Conservation (phyloP, 2,888 invertebrate genomes). For the Tenodera sinensis region DNA sequence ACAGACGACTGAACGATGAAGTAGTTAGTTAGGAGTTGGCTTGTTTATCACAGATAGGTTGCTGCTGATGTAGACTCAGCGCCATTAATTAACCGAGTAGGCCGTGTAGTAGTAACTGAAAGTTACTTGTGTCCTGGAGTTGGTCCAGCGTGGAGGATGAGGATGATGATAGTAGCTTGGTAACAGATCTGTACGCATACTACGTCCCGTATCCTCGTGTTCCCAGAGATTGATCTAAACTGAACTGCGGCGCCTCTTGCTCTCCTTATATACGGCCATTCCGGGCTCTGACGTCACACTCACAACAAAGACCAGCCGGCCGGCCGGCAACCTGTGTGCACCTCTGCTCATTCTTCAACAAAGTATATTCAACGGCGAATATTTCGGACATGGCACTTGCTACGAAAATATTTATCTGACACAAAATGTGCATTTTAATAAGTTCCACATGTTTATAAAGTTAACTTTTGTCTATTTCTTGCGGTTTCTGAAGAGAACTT, state of each 20-base stretch:
- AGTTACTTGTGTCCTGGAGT: constrained; percentile 22
- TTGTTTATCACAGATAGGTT: constrained; percentile 4
- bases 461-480: too few relatives aligned
- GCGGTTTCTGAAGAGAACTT: too few relatives aligned
- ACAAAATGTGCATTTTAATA: too few relatives aligned
- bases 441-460: too few relatives aligned
- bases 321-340: too few relatives aligned
- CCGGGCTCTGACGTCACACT: constrained; percentile 2
- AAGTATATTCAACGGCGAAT: too few relatives aligned
- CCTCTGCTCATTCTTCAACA: too few relatives aligned
- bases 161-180: too few relatives aligned
- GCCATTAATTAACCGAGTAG: constrained; percentile 15
- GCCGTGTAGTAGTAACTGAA: constrained; percentile 25
- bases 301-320: background rate
- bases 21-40: background rate
- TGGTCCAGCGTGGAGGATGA: constrained; percentile 20
- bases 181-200: constrained; percentile 6
- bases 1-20: background rate
- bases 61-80: background rate
- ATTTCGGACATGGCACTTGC: too few relatives aligned
- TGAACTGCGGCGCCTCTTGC: background rate
- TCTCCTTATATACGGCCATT: background rate
- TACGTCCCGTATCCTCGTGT: background rate
- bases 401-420: too few relatives aligned
- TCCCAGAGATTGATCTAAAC: background rate